A percentile compares a stretch with the other conserved stretches of the same genome.
phyloP scores from a whole-genome alignment of 2,113 vertebrate species.

The Hippocampus abdominalis region DNA sequence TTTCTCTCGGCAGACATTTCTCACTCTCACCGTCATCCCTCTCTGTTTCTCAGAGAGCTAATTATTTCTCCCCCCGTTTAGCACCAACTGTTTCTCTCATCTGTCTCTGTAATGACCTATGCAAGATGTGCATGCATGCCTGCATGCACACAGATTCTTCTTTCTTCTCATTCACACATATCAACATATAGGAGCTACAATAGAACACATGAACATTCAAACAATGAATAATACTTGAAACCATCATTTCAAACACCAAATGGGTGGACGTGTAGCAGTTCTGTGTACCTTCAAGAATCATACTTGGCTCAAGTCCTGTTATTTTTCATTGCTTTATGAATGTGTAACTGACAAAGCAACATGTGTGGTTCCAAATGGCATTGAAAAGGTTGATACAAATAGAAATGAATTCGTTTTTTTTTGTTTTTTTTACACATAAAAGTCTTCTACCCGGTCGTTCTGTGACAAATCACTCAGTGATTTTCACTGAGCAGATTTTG shows the following conservation, averaged over 20 bases:
- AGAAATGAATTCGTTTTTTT: not conserved
- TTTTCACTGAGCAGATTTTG: too few species aligned
- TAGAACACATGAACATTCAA: not conserved
- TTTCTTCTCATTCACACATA: constrained; percentile 25
- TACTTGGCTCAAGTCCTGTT: not conserved
- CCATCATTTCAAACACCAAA: constrained; percentile 18
- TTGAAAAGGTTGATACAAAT: not conserved
- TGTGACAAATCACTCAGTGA: too few species aligned
- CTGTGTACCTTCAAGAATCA: constrained; percentile 1
- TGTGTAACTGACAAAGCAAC: constrained; percentile 1
- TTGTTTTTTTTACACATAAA: not conserved
- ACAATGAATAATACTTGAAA: constrained; percentile 10
- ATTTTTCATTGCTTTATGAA: not conserved
- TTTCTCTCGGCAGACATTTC: constrained; percentile 49
- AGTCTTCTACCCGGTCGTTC: not conserved
- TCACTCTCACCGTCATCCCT: constrained; percentile 14
- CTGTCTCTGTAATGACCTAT: constrained; percentile 68
- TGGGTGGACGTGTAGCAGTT: constrained; percentile 8
- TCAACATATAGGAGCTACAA: constrained; percentile 4
- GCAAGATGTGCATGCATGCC: constrained; percentile 50
- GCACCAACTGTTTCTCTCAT: constrained; percentile 72
- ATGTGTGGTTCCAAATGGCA: constrained; percentile 1
- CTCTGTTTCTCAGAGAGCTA: constrained; percentile 50
- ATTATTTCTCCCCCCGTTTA: constrained; percentile 64
- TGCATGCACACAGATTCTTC: constrained; percentile 22